phyloP scores from a whole-genome alignment of 2,113 vertebrate genomes.

The Trichomycterus rosablanca region DNA sequence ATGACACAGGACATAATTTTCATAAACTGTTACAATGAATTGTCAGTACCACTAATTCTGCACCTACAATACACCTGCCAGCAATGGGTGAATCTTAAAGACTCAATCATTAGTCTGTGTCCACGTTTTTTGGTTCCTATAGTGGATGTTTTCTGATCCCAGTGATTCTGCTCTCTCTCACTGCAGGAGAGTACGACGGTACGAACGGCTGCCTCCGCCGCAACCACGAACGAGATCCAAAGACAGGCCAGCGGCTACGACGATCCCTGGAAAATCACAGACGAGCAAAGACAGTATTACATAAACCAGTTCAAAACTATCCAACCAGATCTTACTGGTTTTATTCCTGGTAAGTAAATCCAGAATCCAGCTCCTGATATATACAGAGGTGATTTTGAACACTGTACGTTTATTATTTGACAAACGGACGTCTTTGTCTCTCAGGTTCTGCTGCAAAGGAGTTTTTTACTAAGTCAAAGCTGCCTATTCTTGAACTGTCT shows the following conservation, averaged over 20 bases:
- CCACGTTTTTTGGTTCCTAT: neutral
- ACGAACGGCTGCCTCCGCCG: slow-evolving; percentile 85
- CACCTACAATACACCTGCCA: neutral
- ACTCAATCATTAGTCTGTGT: no score
- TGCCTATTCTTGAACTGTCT: slow-evolving; percentile 97
- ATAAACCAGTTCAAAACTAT: slow-evolving; percentile 99
- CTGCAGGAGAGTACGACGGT: slow-evolving; percentile 79
- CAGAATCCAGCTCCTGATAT: no score
- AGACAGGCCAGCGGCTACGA: slow-evolving; percentile 95
- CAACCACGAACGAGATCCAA: slow-evolving; percentile 91
- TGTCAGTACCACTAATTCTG: no score
- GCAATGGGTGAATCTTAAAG: no score
- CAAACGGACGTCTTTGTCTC: no score
- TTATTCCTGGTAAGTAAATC: slow-evolving; percentile 90
- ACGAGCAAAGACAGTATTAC: slow-evolving; percentile 99
- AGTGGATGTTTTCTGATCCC: neutral
- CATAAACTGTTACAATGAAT: no score
- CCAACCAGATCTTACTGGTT: slow-evolving; percentile 94
- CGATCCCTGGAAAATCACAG: slow-evolving; percentile 98
- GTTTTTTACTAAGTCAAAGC: slow-evolving; percentile 98
- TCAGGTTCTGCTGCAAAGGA: slow-evolving; percentile 96
- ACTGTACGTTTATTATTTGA: no score
- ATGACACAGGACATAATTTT: no score
- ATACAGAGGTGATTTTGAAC: no score
- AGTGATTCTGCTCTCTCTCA: neutral